Evolutionary conservation across 2,888 invertebrate species (phyloP).

Genomic region (Tenodera sinensis): DNA sequence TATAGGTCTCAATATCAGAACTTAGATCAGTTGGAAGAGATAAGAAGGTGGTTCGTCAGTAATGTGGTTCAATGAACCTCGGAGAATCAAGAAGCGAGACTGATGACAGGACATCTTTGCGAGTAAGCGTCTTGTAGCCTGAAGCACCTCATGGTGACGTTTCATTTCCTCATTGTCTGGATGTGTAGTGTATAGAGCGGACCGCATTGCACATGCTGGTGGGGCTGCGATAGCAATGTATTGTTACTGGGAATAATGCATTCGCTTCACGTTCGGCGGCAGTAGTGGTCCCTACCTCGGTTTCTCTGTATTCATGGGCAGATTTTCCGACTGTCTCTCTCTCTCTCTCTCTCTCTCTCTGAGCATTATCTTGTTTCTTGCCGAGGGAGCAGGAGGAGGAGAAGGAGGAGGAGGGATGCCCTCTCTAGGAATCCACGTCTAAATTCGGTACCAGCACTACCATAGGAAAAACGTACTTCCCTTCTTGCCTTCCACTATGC

Average conservation of each 20-base stretch:
- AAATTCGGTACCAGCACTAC: background rate
- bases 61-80: too few relatives aligned
- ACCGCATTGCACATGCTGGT: background rate
- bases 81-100: background rate
- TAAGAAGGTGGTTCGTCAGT: too few relatives aligned
- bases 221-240: background rate
- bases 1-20: too few relatives aligned
- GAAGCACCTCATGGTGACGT: slow-evolving; percentile 1
- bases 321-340: background rate
- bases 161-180: slow-evolving; percentile 15
- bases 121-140: background rate
- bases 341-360: too few relatives aligned
- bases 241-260: background rate
- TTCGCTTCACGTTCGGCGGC: background rate
- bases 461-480: background rate
- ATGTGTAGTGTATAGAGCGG: background rate
- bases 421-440: background rate
- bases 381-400: background rate
- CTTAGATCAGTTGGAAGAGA: too few relatives aligned
- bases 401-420: background rate
- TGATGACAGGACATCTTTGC: background rate
- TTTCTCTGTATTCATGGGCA: background rate
- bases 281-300: background rate
- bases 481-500: background rate
- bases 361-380: slow-evolving; percentile 14